These are phyloP conservation scores for Lypha dubia DNA, from an alignment of 2,888 invertebrate genomes.

Conservation along the genomic window DNA sequence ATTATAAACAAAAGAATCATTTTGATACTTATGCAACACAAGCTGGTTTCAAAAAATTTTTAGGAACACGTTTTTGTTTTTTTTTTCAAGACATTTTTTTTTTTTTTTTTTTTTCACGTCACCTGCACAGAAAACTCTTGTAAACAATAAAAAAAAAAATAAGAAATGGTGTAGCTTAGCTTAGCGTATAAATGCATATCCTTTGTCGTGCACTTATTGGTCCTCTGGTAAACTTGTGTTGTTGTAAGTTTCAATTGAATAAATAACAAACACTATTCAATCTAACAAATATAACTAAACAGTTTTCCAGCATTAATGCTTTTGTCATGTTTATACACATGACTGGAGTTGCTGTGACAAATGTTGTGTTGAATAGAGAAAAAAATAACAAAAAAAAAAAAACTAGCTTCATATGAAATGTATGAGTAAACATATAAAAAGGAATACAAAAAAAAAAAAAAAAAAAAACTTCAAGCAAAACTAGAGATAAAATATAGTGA, in stretches of 20 bases:
- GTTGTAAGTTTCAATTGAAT: conserved; percentile 47
- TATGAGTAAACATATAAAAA: conserved; percentile 1
- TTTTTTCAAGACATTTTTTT: too few species aligned
- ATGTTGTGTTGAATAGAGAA: conserved; percentile 57
- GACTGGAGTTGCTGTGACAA: conserved; percentile 60
- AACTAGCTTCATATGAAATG: conserved; percentile 21
- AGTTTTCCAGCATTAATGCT: conserved; percentile 47
- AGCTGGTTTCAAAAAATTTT: too few species aligned
- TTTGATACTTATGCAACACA: too few species aligned
- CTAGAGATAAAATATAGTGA: conserved; percentile 56
- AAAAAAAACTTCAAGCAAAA: conserved; percentile 15
- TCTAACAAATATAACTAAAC: conserved; percentile 2
- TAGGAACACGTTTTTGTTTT: too few species aligned
- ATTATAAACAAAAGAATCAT: too few species aligned
- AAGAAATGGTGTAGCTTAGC: conserved; percentile 39
- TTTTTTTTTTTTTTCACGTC: too few species aligned
- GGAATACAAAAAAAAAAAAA: too few species aligned
- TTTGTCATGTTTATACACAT: conserved; percentile 59
- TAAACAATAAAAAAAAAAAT: too few species aligned
- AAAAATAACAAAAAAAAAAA: conserved; percentile 44
- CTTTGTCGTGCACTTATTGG: conserved; percentile 22
- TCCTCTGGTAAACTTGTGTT: conserved; percentile 33
- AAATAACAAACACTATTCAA: conserved; percentile 36
- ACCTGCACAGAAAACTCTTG: too few species aligned
- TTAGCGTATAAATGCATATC: conserved; percentile 26